These are phyloP conservation scores for Phyllotreta cruciferae DNA, from an alignment of 2,888 invertebrate genomes.

Conservation along the genomic window DNA sequence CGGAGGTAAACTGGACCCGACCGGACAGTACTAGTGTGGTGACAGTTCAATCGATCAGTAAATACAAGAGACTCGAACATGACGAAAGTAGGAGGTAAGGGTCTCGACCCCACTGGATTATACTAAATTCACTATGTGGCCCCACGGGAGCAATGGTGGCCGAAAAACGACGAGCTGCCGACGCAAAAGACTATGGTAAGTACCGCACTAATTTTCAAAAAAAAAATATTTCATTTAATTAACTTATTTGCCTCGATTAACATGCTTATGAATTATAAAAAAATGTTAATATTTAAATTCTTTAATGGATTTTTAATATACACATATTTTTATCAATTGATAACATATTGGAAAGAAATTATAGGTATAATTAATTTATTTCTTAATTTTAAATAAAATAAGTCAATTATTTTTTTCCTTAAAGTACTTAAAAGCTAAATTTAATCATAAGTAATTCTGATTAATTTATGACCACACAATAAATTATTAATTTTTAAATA, in stretches of 20 bases:
- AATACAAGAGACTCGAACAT: conserved; percentile 26
- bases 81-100: conserved; percentile 46
- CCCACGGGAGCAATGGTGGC: conserved; percentile 59
- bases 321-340: too few relatives aligned
- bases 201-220: conserved; percentile 31
- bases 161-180: conserved; percentile 60
- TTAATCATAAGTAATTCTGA: too few relatives aligned
- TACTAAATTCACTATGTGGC: conserved; percentile 58
- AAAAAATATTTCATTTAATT: not conserved
- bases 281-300: too few relatives aligned
- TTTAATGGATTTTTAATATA: too few relatives aligned
- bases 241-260: not conserved
- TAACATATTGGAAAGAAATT: too few relatives aligned
- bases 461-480: too few relatives aligned
- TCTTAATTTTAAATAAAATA: too few relatives aligned
- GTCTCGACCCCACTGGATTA: conserved; percentile 59
- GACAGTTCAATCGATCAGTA: conserved; percentile 23
- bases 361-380: too few relatives aligned
- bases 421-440: too few relatives aligned
- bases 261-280: too few relatives aligned
- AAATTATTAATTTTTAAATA: too few relatives aligned
- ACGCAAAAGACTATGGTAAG: conserved; percentile 60
- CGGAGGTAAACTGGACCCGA: conserved; percentile 59
- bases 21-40: conserved; percentile 48
- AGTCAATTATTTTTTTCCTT: too few relatives aligned